These are phyloP conservation scores for Graptemys geographica DNA, from an alignment of 2,797 vertebrate genomes.

Conservation along the genomic window DNA sequence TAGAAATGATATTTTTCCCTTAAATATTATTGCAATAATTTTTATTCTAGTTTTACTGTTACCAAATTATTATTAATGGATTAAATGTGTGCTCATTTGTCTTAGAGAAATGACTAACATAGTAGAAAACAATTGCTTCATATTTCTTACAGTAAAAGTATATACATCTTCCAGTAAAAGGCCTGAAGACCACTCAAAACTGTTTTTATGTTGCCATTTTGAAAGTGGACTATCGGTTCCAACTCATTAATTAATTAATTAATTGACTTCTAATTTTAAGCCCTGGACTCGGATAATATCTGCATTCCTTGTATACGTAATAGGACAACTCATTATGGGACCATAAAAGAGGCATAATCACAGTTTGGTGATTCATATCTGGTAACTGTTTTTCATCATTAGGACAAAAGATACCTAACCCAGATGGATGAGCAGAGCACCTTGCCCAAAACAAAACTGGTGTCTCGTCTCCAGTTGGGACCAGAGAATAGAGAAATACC, in stretches of 20 bases:
- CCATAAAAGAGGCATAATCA: neutral
- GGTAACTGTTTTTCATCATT: neutral
- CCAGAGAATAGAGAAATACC: conserved; percentile 53
- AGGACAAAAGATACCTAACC: neutral
- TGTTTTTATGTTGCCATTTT: neutral
- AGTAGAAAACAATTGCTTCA: neutral
- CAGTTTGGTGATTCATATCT: neutral
- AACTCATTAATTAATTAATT: neutral
- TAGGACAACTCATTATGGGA: neutral
- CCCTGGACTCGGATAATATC: neutral
- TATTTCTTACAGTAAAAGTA: neutral
- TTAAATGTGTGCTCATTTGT: neutral
- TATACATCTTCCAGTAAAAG: neutral
- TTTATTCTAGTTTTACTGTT: neutral
- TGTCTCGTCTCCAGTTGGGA: conserved; percentile 27
- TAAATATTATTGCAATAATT: neutral
- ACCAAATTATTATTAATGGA: neutral
- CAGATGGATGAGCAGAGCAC: neutral
- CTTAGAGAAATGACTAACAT: neutral
- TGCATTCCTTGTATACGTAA: neutral
- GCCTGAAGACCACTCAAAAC: neutral
- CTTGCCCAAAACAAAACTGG: conserved; percentile 5
- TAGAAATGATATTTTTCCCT: neutral
- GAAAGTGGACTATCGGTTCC: neutral
- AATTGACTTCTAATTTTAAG: neutral